Evolutionary conservation across 2,797 vertebrate species (phyloP), one percentile per base, ranked within the genome.

Genomic region (Notamacropus eugenii): DNA sequence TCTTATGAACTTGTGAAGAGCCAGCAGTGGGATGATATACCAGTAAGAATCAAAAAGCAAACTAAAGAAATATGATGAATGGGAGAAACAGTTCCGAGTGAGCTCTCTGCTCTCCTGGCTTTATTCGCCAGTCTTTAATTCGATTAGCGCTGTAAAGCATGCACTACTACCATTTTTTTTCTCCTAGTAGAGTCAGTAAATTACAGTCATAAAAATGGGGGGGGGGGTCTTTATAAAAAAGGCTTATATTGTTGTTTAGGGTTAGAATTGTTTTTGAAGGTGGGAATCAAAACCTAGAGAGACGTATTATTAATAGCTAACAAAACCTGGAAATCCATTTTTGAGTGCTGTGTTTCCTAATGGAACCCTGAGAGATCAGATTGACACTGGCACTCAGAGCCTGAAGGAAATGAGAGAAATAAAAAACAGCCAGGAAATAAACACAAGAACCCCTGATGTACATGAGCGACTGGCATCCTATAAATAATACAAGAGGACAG

Each of bases 1-100:
- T 99, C 99, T 0, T 99, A 99, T 1, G 99, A 99, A 96, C 99
- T 99, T 95, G 98, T 98, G 97, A 99, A 99, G 99, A 99, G 99
- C 98, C 99, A 99, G 98, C 99, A 99, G 94, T 99, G 99, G 99
- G 99, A 99, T 91, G 99, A 99, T 96, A 98, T 99, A 97, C 99
- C 99, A 98, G 99, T 99, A 99, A 98, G 99, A 96, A 95, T 97
- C 92, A 58, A 96, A 96, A 55, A 94, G 93, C 87, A 57, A 93
- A 98, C 67, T 5, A 28, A 50, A 93, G 13, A 92, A 96, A 90
- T 31, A 57, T n/a, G 58, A 52, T 31, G 46, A 59, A 50, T 54
- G 92, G 93, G 90, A 54, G 55, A 59, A 52, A 40, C 22, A 12
- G 9, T 97, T 97, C 95, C 92, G 54, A 95, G 97, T 93, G 91